Evolutionary conservation across 2,113 vertebrate genomes (phyloP), one percentile per base, ranked within the genome.

Genomic region (Hymenochirus boettgeri): DNA sequence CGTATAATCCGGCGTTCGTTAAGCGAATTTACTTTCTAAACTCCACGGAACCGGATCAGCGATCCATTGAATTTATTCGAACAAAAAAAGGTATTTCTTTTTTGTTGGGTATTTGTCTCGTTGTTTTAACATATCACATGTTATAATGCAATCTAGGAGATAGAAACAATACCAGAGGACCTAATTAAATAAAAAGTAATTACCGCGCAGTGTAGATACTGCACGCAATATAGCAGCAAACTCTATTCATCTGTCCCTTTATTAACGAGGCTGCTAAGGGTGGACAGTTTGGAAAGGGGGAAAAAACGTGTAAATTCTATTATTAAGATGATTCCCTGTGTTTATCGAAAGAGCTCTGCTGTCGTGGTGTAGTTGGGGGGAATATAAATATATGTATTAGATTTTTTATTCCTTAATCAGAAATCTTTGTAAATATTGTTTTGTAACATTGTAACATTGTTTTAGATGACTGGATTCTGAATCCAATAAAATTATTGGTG

Each of bases 181-280:
- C 82, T 95, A 97, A 98, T 98, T 98, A 97, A 96, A 98, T 94
- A 90, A 86, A 94, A 99, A 98, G n/a, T n/a, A 99, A 99, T 97
- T 97, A 98, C 88, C 83, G 72, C n/a, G 75, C 90, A 89, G 82
- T 84, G 86, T 88, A n/a, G 93, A 98, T 97, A 95, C 65, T 80
- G 86, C 89, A 87, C 93, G 92, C 90, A 92, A 92, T 92, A 92
- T 89, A 93, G 87, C 89, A 91, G 88, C 52, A 87, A 81, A 83
- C 74, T 80, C 82, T 83, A 90, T 92, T 90, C 90, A 93, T 91
- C 92, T 89, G 91, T 91, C 88, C 90, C 88, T 92, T 95, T 95
- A 94, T 96, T 95, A 94, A 92, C 94, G 92, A 76, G 62, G 46
- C 86, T 80, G 84, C 80, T 83, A 80, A 74, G 71, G 74, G 82